Evolutionary conservation across 2,888 invertebrate genomes (phyloP).

Genomic region (Anodontia alba): DNA sequence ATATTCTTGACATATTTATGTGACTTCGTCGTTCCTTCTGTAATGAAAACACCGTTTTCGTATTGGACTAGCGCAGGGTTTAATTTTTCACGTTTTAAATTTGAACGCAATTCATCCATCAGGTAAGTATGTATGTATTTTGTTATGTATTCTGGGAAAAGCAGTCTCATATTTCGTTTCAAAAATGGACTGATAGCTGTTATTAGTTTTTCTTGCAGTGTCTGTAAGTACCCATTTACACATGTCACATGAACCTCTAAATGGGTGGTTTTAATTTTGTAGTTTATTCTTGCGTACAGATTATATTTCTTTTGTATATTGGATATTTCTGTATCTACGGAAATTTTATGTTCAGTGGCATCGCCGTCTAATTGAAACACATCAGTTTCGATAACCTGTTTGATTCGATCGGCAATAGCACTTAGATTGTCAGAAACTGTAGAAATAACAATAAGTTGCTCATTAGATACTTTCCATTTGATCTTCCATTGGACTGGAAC

Average conservation of each 20-base stretch:
- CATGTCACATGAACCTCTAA: constrained; percentile 23
- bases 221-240: background rate
- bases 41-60: background rate
- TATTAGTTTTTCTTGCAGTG: constrained; percentile 13
- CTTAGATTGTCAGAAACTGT: background rate
- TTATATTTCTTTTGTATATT: constrained; percentile 17
- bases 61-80: background rate
- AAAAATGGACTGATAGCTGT: constrained; percentile 16
- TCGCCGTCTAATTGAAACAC: constrained; percentile 20
- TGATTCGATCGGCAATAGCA: background rate
- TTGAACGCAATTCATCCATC: background rate
- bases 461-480: background rate
- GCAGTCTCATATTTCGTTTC: constrained; percentile 17
- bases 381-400: background rate
- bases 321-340: constrained; percentile 5
- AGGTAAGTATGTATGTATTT: constrained; percentile 21
- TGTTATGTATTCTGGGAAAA: constrained; percentile 16
- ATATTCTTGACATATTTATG: constrained; percentile 7
- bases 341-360: background rate
- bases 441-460: constrained; percentile 14
- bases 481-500: background rate
- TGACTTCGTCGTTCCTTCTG: constrained; percentile 7
- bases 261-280: background rate
- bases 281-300: constrained; percentile 18
- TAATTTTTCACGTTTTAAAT: constrained; percentile 6